phyloP scores from a whole-genome alignment of 2,888 invertebrate genomes.

The Himalopsyche japonica region DNA sequence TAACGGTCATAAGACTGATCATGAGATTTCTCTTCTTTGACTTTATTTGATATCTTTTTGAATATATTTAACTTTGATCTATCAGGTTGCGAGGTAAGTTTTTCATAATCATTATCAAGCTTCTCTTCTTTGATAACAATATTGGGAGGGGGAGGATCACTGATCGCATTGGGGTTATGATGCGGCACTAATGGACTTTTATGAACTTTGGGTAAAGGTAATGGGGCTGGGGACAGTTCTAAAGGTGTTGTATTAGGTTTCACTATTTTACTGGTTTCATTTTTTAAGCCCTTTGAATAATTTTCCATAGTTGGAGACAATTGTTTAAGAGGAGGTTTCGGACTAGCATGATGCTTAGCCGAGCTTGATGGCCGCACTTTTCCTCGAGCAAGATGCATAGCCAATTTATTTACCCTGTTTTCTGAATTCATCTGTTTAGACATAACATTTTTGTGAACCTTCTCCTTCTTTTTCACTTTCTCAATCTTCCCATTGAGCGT shows the following conservation, averaged over 20 bases:
- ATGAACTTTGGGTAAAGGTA: conserved; percentile 42
- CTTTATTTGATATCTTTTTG: conserved; percentile 81
- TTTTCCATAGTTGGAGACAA: conserved; percentile 15
- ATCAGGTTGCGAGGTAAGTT: conserved; percentile 78
- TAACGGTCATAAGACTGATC: conserved; percentile 42
- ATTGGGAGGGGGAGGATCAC: conserved; percentile 42
- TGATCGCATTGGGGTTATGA: conserved; percentile 5
- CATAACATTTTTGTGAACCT: conserved; percentile 52
- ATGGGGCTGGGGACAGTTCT: conserved; percentile 43
- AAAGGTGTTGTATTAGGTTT: conserved; percentile 41
- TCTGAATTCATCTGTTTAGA: conserved; percentile 28
- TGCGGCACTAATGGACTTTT: conserved; percentile 18
- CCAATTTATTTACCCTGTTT: conserved; percentile 27
- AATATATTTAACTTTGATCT: conserved; percentile 86
- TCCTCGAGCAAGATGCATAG: conserved; percentile 30
- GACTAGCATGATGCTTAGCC: conserved; percentile 18
- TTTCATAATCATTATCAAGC: conserved; percentile 55
- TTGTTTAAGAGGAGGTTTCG: conserved; percentile 28
- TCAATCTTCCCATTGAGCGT: conserved; percentile 60
- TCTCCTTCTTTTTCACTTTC: conserved; percentile 61
- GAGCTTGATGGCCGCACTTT: conserved; percentile 39
- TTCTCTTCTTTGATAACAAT: conserved; percentile 58
- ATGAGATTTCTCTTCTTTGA: conserved; percentile 66
- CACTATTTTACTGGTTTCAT: conserved; percentile 11
- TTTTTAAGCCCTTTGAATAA: conserved; percentile 41